These are phyloP conservation scores for Adrianichthys oophorus DNA, from an alignment of 2,797 vertebrate species.

Conservation along the genomic window DNA sequence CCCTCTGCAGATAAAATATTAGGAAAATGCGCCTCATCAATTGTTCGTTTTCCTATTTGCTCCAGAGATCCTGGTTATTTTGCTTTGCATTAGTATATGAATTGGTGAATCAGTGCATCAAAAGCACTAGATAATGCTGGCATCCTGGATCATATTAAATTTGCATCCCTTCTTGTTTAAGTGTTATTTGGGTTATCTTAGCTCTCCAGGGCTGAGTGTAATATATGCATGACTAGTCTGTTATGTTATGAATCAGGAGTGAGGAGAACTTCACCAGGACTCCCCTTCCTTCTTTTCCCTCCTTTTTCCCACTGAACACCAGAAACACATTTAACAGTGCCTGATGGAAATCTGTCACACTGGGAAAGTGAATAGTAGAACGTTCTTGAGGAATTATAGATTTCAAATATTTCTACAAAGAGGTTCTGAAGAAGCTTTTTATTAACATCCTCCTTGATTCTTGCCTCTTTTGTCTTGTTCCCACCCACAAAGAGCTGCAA, in stretches of 20 bases:
- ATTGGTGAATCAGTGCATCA: constrained; percentile 2
- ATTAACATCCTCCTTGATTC: constrained; percentile 17
- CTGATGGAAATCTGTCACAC: constrained; percentile 25
- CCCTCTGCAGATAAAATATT: constrained; percentile 71
- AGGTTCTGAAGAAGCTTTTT: constrained; percentile 10
- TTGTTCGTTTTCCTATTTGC: neutral
- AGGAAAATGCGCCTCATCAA: constrained; percentile 44
- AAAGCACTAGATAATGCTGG: neutral
- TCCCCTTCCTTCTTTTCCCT: neutral
- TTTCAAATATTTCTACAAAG: neutral
- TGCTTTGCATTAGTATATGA: constrained; percentile 1
- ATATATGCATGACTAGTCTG: constrained; percentile 52
- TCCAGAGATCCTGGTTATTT: neutral
- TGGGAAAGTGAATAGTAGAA: constrained; percentile 13
- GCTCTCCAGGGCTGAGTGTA: constrained; percentile 44
- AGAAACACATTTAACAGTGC: constrained; percentile 29
- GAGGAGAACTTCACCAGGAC: constrained; percentile 24
- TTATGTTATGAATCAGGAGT: constrained; percentile 31
- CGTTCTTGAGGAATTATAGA: too few relatives aligned
- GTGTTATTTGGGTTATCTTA: constrained; percentile 48
- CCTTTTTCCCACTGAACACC: constrained; percentile 19
- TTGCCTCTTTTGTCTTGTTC: constrained; percentile 21
- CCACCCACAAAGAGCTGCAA: constrained; percentile 32
- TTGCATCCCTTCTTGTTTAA: constrained; percentile 23
- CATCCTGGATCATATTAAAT: constrained; percentile 18